phyloP scores from a whole-genome alignment of 1,140 invertebrate species.

The Lerema accius region DNA sequence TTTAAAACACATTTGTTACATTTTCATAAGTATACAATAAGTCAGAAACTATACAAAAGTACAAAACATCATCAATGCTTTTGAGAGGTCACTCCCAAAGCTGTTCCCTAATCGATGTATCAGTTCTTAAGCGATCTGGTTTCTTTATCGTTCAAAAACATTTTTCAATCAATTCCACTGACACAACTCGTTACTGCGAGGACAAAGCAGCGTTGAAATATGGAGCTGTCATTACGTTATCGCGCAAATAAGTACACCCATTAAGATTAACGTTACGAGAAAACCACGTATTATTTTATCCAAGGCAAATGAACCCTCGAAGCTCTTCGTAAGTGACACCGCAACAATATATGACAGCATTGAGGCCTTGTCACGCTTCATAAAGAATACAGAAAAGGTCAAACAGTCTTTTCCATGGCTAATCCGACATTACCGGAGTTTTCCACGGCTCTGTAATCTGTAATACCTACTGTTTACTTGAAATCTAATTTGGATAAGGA shows the following conservation, averaged over 20 bases:
- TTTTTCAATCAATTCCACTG: constrained; percentile 1
- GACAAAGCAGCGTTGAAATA: constrained; percentile 21
- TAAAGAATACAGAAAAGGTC: constrained; percentile 35
- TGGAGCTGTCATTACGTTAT: constrained; percentile 22
- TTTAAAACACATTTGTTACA: too few relatives aligned
- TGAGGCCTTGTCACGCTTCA: constrained; percentile 41
- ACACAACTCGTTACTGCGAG: constrained; percentile 12
- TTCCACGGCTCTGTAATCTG: constrained; percentile 3
- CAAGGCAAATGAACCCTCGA: constrained; percentile 45
- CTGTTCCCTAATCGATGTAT: too few relatives aligned
- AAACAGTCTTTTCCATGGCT: constrained; percentile 20
- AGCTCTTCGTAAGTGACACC: constrained; percentile 43
- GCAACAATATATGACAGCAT: constrained; percentile 44
- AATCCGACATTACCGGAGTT: constrained; percentile 29
- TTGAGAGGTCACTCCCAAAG: too few relatives aligned
- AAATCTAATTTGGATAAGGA: not conserved
- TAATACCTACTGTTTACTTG: not conserved
- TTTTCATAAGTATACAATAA: too few relatives aligned
- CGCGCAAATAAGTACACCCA: constrained; percentile 34
- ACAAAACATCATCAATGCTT: too few relatives aligned
- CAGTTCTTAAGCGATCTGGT: too few relatives aligned
- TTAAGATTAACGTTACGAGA: constrained; percentile 41
- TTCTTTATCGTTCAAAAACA: not conserved
- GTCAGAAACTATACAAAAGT: too few relatives aligned
- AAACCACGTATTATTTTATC: constrained; percentile 52